Base-by-base conservation (phyloP, 2,113 vertebrate species). In the Serilophus lunatus region DNA sequence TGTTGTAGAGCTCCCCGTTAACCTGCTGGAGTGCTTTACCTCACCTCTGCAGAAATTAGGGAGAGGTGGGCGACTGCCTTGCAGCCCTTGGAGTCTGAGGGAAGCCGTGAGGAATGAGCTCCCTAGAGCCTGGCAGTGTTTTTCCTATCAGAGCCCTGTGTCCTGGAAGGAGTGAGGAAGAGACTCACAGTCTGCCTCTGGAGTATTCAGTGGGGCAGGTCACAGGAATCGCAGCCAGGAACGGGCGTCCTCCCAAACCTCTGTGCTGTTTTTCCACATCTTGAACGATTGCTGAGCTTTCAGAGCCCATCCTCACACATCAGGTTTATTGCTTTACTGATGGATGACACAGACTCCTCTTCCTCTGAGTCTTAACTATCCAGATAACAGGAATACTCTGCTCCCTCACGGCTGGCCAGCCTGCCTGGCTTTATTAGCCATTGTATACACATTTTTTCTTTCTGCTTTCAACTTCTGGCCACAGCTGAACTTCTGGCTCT, bases 21-120 rank as follows among this genome's bases (percentile, higher is more conserved):
- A 49, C 25, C 33, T 44, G 49, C n/a, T 22, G 3, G n/a, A 76
- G 56, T 56, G 74, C 40, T 87, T 69, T 69, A 56, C 72, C 44
- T 54, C 49, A n/a, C 31, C 16, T 28, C 63, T 54, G 12, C 70
- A 53, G 49, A 45, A 36, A 7, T 31, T 51, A 47, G 53, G 44
- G 49, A 71, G 49, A 35, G 24, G 31, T 64, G 51, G 42, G 25
- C 0, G 5, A 22, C 50, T 0, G 0, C 13, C 75, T 56, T 24
- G 61, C 71, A 53, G 53, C 33, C 14, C 66, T 56, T 7, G 4
- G 19, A 64, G 33, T 42, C 51, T 28, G 22, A 72, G 49, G 25
- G 45, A 50, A 75, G 59, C 14, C 31, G 33, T 33, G 69, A 78
- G 38, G n/a, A 81, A 33, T 49, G 79, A 59, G 56, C 25, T 93